Percentiles rank a stretch among this genome's conserved stretches.
Conservation (phyloP, 2,113 vertebrate genomes). For the Syngnathoides biaculeatus region DNA sequence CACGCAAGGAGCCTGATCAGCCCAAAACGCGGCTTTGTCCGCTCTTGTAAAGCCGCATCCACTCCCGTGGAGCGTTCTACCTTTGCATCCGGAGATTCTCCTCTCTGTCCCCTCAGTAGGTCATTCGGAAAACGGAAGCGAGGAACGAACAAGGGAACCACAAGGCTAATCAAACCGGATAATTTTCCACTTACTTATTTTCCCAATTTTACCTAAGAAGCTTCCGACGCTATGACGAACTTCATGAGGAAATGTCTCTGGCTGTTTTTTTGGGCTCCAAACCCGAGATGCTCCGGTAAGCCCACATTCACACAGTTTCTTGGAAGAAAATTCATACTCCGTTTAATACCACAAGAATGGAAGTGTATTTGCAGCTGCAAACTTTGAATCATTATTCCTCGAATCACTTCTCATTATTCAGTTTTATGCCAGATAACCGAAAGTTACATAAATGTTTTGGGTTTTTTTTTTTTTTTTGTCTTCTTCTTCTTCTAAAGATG, state of each 20-base stretch:
- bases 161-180: slow-evolving; percentile 6
- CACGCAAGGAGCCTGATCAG: neutral
- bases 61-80: slow-evolving; percentile 11
- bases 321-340: neutral
- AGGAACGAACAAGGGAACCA: neutral
- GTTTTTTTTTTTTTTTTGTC: too few species aligned
- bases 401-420: neutral
- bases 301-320: neutral
- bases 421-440: neutral
- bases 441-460: neutral
- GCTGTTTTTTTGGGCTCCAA: slow-evolving; percentile 38
- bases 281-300: slow-evolving; percentile 58
- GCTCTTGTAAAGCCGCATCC: slow-evolving; percentile 6
- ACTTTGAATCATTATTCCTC: too few species aligned
- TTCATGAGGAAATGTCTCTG: slow-evolving; percentile 32
- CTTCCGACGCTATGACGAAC: slow-evolving; percentile 24
- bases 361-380: too few species aligned
- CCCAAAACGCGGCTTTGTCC: slow-evolving; percentile 28
- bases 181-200: neutral
- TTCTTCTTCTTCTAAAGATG: neutral
- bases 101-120: neutral
- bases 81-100: slow-evolving; percentile 6
- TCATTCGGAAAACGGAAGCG: neutral
- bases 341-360: neutral
- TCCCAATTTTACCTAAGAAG: neutral